A percentile compares a stretch with the other conserved stretches of the same genome.
Evolutionary conservation across 2,888 invertebrate genomes (phyloP).

Genomic region (Drosophila rubida): DNA sequence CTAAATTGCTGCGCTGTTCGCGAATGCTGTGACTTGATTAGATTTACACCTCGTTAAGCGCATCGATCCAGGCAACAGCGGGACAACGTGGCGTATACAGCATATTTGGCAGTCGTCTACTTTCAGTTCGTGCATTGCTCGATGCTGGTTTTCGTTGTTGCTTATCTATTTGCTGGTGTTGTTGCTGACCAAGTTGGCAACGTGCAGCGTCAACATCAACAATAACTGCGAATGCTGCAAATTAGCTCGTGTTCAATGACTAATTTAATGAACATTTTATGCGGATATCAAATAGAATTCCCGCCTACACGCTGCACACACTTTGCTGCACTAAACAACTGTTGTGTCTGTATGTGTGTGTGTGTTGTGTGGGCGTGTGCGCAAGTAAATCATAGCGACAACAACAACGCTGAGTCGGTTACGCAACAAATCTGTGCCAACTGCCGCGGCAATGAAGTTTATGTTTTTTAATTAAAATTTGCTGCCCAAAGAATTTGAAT

Average conservation of each 20-base stretch:
- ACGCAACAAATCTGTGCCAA: slow-evolving; percentile 67
- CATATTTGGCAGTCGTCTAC: neutral
- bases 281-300: slow-evolving; percentile 40
- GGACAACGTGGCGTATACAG: neutral
- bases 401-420: slow-evolving; percentile 43
- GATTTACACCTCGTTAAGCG: neutral
- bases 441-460: slow-evolving; percentile 66
- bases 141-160: neutral
- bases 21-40: neutral
- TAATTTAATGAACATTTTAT: slow-evolving; percentile 73
- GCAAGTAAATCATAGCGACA: slow-evolving; percentile 58
- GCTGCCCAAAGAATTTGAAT: slow-evolving; percentile 60
- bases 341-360: slow-evolving; percentile 1
- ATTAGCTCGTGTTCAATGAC: slow-evolving; percentile 69
- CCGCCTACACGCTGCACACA: slow-evolving; percentile 21
- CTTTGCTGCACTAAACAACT: slow-evolving; percentile 38
- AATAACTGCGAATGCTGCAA: slow-evolving; percentile 45
- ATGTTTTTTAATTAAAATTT: slow-evolving; percentile 78
- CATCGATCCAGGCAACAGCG: neutral
- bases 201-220: slow-evolving; percentile 57
- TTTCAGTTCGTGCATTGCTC: neutral
- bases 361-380: slow-evolving; percentile 40
- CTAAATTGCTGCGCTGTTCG: too few relatives aligned
- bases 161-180: neutral
- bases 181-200: slow-evolving; percentile 18